Evolutionary conservation across 1,140 invertebrate genomes (phyloP), one percentile per base, ranked within the genome.

Genomic region (Armadillidium nasatum): DNA sequence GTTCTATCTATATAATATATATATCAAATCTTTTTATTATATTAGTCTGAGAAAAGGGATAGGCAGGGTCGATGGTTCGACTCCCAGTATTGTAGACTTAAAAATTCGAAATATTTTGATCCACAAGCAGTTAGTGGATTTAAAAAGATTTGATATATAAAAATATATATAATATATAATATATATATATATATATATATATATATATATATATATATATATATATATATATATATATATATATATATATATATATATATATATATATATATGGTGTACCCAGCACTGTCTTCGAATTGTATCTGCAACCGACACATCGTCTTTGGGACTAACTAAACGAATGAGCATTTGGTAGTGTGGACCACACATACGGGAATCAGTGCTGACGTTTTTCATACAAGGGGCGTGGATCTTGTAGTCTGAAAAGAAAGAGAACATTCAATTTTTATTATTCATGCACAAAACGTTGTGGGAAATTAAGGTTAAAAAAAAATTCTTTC

Each of bases 331-430:
- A 10, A 76, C 74, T 11, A 67, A 76, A 0, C 45, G 46, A 66
- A 76, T 76, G 74, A 76, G 74, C 44, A 23, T 46, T 44, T 76
- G 67, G 21, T 76, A 76, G 19, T 76, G 67, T 44, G 67, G 46
- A 19, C 74, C 74, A 67, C 74, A 76, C 11, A 76, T 66, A 15
- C 67, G 23, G 0, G 67, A 22, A 44, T 76, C 74, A 7, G 69
- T 76, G 74, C 74, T 76, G 10, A 76, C 74, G 74, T 76, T 76
- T 21, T 71, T 68, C 74, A 76, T 76, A n/a, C 74, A 76, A 6
- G 74, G 74, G 10, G 74, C 74, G 44, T 76, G 69, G 21, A 68
- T n/a, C 43, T 33, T 68, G 74, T 76, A 76, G 15, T 76, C 74
- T 76, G 74, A 11, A 73, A 54, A 72, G 46, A 33, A 23, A 10